Percentiles rank a stretch among this genome's conserved stretches.
Evolutionary conservation across 23 tunicate genomes (phyloP).

Genomic region (Diplosoma virens): DNA sequence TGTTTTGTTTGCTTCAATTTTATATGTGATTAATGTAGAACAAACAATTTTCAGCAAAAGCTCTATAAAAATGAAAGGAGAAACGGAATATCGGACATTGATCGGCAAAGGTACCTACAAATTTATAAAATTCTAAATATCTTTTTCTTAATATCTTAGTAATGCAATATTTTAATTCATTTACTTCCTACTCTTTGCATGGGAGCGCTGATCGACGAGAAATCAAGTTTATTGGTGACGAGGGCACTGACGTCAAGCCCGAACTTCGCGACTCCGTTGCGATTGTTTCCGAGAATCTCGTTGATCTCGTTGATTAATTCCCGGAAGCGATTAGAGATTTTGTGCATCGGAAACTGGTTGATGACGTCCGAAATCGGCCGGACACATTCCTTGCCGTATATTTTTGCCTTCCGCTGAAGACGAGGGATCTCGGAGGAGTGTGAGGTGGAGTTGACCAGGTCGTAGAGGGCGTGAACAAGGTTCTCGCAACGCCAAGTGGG

Average conservation of each 20-base stretch:
- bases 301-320: constrained; percentile 6
- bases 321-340: neutral
- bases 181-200: constrained; percentile 14
- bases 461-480: neutral
- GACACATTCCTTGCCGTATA: constrained; percentile 33
- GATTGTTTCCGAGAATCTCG: neutral
- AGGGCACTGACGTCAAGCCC: constrained; percentile 10
- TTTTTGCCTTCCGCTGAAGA: constrained; percentile 12
- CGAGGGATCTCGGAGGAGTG: neutral
- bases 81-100: too few relatives aligned
- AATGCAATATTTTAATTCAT: too few relatives aligned
- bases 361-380: neutral
- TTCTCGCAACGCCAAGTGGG: constrained; percentile 5
- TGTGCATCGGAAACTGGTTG: neutral
- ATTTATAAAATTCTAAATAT: too few relatives aligned
- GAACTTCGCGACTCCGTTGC: neutral
- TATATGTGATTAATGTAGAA: too few relatives aligned
- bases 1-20: too few relatives aligned
- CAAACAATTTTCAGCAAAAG: too few relatives aligned
- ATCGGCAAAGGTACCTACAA: too few relatives aligned
- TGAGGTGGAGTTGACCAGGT: neutral
- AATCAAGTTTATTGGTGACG: neutral
- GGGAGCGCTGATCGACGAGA: neutral
- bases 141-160: too few relatives aligned
- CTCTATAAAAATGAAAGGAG: too few relatives aligned